phyloP scores from a whole-genome alignment of 2,797 vertebrate species.

The Amphiprion clarkii region DNA sequence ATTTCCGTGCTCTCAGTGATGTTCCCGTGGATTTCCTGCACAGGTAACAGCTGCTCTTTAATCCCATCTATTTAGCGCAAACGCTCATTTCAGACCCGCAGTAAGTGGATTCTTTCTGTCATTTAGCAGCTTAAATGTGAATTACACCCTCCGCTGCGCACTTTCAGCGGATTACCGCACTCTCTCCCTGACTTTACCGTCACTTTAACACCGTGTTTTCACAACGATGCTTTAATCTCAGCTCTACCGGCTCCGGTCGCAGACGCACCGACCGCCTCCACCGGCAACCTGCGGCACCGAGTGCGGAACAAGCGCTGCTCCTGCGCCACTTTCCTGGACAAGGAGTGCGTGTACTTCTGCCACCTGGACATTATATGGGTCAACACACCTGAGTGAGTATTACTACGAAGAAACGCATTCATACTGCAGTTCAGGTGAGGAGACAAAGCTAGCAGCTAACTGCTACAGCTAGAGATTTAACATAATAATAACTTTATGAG shows the following conservation, averaged over 20 bases:
- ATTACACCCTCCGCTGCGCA: neutral
- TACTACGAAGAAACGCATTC: no score
- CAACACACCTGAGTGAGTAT: conserved; percentile 93
- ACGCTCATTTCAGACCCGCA: neutral
- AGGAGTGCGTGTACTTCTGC: conserved; percentile 97
- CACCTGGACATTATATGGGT: conserved; percentile 98
- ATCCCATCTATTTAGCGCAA: neutral
- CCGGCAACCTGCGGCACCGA: conserved; percentile 56
- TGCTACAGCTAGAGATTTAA: no score
- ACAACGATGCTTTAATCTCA: conserved; percentile 23
- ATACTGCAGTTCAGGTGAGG: no score
- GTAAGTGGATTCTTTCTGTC: neutral
- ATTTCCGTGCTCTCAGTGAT: conserved; percentile 86
- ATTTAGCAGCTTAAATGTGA: neutral
- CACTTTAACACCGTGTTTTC: conserved; percentile 28
- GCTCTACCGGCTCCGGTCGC: conserved; percentile 60
- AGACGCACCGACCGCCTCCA: conserved; percentile 28
- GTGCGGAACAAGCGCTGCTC: conserved; percentile 91
- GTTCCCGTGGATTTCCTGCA: conserved; percentile 68
- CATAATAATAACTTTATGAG: no score
- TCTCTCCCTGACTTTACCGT: neutral
- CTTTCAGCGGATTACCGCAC: neutral
- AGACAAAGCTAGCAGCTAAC: no score
- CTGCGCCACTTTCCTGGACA: conserved; percentile 90
- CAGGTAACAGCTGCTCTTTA: conserved; percentile 49